These are phyloP conservation scores for Platyura marginata DNA, from an alignment of 1,140 invertebrate species.

Conservation along the genomic window DNA sequence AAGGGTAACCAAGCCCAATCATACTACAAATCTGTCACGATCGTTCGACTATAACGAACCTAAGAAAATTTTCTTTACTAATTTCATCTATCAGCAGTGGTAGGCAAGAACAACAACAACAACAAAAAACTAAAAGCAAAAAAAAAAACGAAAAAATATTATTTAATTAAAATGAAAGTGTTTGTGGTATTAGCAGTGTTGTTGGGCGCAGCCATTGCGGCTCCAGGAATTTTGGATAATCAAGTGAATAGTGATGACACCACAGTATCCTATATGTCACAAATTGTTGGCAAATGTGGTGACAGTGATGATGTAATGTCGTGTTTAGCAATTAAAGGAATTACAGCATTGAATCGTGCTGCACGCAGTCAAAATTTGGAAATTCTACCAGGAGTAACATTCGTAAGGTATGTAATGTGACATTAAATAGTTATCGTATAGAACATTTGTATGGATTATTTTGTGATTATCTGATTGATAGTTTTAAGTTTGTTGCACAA, in stretches of 20 bases:
- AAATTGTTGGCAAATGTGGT: slow-evolving; percentile 18
- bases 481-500: too few species aligned
- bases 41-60: neutral
- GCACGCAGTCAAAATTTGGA: slow-evolving; percentile 33
- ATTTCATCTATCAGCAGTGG: too few species aligned
- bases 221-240: slow-evolving; percentile 22
- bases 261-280: slow-evolving; percentile 12
- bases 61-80: neutral
- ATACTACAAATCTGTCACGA: neutral
- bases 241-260: slow-evolving; percentile 18
- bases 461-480: too few species aligned
- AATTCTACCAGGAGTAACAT: slow-evolving; percentile 33
- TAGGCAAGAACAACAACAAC: too few species aligned
- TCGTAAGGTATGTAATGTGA: slow-evolving; percentile 31
- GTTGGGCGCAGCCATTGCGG: slow-evolving; percentile 15
- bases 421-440: too few species aligned
- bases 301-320: slow-evolving; percentile 29
- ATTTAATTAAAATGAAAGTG: slow-evolving; percentile 23
- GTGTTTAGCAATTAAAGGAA: slow-evolving; percentile 36
- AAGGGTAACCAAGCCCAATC: neutral
- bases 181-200: slow-evolving; percentile 13
- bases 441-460: too few species aligned
- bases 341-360: slow-evolving; percentile 32
- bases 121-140: neutral
- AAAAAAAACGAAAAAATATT: neutral